Percentiles rank a stretch among this genome's conserved stretches.
phyloP scores from a whole-genome alignment of 53 echinoderm and acorn worm species.

The Holothuria scabra region DNA sequence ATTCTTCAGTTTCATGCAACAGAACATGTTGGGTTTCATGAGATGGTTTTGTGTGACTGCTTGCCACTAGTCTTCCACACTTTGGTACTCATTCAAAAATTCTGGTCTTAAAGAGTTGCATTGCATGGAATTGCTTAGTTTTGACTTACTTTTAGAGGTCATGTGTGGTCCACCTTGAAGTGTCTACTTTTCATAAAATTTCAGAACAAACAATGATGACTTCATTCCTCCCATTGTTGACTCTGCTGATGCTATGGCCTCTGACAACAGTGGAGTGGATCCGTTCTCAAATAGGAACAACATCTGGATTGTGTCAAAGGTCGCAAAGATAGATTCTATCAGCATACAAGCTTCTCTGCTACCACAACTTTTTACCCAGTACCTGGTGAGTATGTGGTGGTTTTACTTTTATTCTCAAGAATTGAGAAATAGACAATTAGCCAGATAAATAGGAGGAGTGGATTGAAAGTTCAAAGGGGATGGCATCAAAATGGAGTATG shows the following conservation, averaged over 20 bases:
- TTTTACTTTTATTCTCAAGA: no score
- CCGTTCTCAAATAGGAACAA: slow-evolving; percentile 5
- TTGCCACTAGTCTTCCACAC: no score
- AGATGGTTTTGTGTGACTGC: no score
- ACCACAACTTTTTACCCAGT: slow-evolving; percentile 86
- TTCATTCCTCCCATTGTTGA: slow-evolving; percentile 10
- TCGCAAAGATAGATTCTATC: slow-evolving; percentile 28
- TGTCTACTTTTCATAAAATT: no score
- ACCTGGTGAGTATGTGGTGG: slow-evolving; percentile 64
- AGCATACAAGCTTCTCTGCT: slow-evolving; percentile 78
- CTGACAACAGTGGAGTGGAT: slow-evolving; percentile 38
- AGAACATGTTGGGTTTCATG: no score
- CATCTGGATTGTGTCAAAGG: slow-evolving; percentile 29
- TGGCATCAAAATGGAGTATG: background rate
- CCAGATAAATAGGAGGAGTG: background rate
- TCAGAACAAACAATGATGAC: slow-evolving; percentile 15
- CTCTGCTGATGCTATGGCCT: background rate
- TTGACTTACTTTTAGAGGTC: no score
- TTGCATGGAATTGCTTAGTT: no score
- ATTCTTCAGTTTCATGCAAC: no score
- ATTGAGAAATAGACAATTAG: background rate
- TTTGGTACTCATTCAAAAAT: no score
- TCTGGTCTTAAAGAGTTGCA: no score
- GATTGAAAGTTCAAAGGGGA: background rate
- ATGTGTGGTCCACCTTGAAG: no score